Conservation (phyloP, 2,113 vertebrate species). For the Cisticola juncidis region DNA sequence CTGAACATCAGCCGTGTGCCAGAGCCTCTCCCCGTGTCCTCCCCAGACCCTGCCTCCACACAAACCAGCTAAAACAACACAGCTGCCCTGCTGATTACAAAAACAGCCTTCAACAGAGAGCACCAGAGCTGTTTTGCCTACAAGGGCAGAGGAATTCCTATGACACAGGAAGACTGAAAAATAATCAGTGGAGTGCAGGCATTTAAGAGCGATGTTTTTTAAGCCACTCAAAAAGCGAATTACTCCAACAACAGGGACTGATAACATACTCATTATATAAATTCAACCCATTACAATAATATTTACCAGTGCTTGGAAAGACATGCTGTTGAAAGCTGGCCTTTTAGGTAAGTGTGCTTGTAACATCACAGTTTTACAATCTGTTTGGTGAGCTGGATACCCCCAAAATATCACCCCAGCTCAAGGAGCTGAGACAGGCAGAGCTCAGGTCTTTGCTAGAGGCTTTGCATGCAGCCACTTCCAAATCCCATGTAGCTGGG, state of each 20-base stretch:
- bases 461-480: background rate
- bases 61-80: constrained; percentile 56
- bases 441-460: background rate
- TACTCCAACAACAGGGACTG: background rate
- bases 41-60: background rate
- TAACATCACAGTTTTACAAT: background rate
- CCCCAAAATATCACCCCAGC: background rate
- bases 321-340: background rate
- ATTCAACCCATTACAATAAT: background rate
- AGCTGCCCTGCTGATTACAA: constrained; percentile 24
- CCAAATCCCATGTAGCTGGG: background rate
- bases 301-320: constrained; percentile 21
- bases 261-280: background rate
- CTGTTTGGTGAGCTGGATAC: background rate
- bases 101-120: constrained; percentile 27
- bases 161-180: constrained; percentile 56
- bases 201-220: constrained; percentile 20
- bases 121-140: constrained; percentile 15
- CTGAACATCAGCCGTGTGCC: accelerated
- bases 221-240: constrained; percentile 12
- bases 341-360: background rate
- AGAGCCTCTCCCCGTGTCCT: background rate
- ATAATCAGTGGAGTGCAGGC: background rate
- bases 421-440: background rate
- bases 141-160: constrained; percentile 31